Conservation (phyloP, 2,113 vertebrate species). For the Chauna torquata region DNA sequence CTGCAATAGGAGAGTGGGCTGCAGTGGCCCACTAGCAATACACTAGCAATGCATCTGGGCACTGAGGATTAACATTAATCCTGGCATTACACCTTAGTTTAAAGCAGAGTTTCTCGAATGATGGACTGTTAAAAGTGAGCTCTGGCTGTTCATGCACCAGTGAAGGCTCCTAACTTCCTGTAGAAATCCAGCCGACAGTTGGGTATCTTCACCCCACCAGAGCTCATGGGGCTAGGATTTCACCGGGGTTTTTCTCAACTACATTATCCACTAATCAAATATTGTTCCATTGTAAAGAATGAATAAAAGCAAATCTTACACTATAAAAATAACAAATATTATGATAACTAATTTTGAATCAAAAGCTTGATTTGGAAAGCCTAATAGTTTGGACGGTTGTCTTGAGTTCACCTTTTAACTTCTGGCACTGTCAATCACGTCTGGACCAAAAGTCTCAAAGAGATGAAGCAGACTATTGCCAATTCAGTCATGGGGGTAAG, state of each 20-base stretch:
- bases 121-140: not conserved
- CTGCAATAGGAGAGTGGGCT: not conserved
- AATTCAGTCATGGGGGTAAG: not conserved
- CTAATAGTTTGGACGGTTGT: not conserved
- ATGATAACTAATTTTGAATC: not conserved
- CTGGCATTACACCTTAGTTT: not conserved
- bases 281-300: not conserved
- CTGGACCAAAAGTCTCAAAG: not conserved
- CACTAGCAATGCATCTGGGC: not conserved
- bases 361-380: not conserved
- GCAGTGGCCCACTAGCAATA: no score
- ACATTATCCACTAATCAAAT: not conserved
- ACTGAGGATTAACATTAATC: not conserved
- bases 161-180: not conserved
- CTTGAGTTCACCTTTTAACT: not conserved
- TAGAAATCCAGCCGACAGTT: not conserved
- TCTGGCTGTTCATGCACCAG: not conserved
- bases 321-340: not conserved
- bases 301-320: not conserved
- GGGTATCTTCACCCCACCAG: rapidly evolving
- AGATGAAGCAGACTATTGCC: not conserved
- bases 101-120: not conserved
- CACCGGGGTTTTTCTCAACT: not conserved
- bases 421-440: not conserved
- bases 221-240: not conserved